Evolutionary conservation across 1,140 invertebrate species (phyloP).

Genomic region (Idris sp.): DNA sequence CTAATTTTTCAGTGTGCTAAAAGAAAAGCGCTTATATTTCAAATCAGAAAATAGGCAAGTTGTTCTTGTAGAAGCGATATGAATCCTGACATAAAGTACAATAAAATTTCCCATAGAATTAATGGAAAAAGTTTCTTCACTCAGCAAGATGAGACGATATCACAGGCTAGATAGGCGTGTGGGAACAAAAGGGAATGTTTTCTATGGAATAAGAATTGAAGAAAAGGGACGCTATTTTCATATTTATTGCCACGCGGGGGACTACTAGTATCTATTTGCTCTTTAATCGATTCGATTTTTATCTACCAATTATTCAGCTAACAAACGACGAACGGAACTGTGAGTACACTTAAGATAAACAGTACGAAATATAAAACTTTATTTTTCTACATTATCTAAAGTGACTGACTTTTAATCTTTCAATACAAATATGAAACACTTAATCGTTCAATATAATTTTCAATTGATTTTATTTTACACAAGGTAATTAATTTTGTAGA

Average conservation of each 20-base stretch:
- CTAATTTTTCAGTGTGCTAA: slow-evolving; percentile 20
- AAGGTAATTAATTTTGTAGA: no score
- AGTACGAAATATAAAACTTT: slow-evolving; percentile 13
- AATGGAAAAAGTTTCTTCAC: slow-evolving; percentile 61
- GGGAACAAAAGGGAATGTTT: slow-evolving; percentile 55
- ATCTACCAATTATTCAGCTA: slow-evolving; percentile 57
- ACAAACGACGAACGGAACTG: slow-evolving; percentile 48
- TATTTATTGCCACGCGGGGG: slow-evolving; percentile 58
- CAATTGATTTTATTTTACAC: no score
- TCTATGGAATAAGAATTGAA: slow-evolving; percentile 60
- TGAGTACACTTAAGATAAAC: slow-evolving; percentile 39
- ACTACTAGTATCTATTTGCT: slow-evolving; percentile 54
- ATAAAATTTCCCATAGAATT: slow-evolving; percentile 63
- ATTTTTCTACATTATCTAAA: no score
- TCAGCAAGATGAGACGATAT: slow-evolving; percentile 48
- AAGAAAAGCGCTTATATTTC: slow-evolving; percentile 34
- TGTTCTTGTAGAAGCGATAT: slow-evolving; percentile 47
- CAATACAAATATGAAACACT: no score
- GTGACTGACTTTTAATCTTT: no score
- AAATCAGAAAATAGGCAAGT: slow-evolving; percentile 24
- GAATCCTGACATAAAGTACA: slow-evolving; percentile 31
- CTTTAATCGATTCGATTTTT: slow-evolving; percentile 54
- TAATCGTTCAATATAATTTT: no score
- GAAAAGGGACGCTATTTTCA: slow-evolving; percentile 57
- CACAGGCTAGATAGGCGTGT: slow-evolving; percentile 50